Evolutionary conservation across 1,140 invertebrate genomes (phyloP), one percentile per base, ranked within the genome.

Genomic region (Dysdera silvatica): DNA sequence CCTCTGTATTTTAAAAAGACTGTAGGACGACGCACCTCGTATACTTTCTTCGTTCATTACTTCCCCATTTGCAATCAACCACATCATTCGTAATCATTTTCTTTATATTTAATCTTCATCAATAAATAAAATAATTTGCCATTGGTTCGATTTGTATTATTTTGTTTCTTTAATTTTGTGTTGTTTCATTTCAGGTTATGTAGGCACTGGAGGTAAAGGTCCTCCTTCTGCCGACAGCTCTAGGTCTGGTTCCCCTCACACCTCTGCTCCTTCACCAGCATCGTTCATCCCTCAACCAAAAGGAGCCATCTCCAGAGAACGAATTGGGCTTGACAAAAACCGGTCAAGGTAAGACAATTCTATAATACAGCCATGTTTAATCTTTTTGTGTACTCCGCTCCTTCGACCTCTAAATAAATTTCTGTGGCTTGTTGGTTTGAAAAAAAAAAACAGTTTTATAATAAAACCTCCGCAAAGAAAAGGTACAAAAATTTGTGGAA

Each of bases 211-310:
- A n/a, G 49, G n/a, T 45, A 63, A 63, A 33, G 53, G 61, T 23
- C 61, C 61, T 6, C 59, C 75, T n/a, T 76, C 74, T n/a, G 73
- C 72, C 0, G 71, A 69, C 45, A 77, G 77, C 66, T 78, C 77
- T 1, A 64, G 78, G 33, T 78, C 79, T 8, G 77, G 79, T 5
- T 79, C 80, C 4, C 76, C 78, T 16, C 66, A 67, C 26, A 62
- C 61, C 24, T 45, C 52, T n/a, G 37, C 52, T 5, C 61, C 61
- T 18, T 63, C 61, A 58, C 69, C 43, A 57, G 67, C 29, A 24
- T 79, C 79, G 35, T 78, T 78, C 61, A 80, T 81, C 67, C 80
- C 80, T 7, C 78, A 76, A 3, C 79, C 79, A 20, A 73, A 77
- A 45, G 73, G 74, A 12, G 67, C 71, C 24, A 66, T 65, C 26